Percentiles rank a stretch among this genome's conserved stretches.
Evolutionary conservation across 1,140 invertebrate genomes (phyloP).

Genomic region (Phenacoccus solenopsis): DNA sequence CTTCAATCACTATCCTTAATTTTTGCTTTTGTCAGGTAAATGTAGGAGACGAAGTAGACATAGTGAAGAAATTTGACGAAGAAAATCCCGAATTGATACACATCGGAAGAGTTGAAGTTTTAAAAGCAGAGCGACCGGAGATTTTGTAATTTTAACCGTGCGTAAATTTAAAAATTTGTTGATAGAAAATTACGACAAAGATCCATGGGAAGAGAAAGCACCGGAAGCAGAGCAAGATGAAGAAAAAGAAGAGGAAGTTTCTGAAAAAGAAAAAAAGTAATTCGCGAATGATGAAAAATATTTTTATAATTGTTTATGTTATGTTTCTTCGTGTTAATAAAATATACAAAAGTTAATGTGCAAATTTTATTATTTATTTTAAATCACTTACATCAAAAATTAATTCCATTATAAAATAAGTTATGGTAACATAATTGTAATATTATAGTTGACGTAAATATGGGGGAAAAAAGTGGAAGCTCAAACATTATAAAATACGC

Average conservation of each 20-base stretch:
- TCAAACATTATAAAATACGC: not conserved
- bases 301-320: not conserved
- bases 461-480: not conserved
- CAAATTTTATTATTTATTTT: not conserved
- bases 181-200: slow-evolving; percentile 15
- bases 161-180: slow-evolving; percentile 19
- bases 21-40: slow-evolving; percentile 33
- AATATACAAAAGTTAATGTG: not conserved
- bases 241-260: not conserved
- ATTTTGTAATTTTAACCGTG: slow-evolving; percentile 24
- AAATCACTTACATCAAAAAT: no score
- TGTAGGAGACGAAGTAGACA: slow-evolving; percentile 50
- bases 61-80: slow-evolving; percentile 42
- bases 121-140: slow-evolving; percentile 32
- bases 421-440: not conserved
- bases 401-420: no score
- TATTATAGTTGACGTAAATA: not conserved
- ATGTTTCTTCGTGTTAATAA: not conserved
- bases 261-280: not conserved
- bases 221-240: not conserved
- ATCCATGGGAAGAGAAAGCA: not conserved
- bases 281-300: not conserved
- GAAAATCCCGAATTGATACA: slow-evolving; percentile 45
- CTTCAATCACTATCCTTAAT: not conserved
- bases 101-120: slow-evolving; percentile 44